phyloP scores from a whole-genome alignment of 1,140 invertebrate species.

The Chionoecetes opilio region DNA sequence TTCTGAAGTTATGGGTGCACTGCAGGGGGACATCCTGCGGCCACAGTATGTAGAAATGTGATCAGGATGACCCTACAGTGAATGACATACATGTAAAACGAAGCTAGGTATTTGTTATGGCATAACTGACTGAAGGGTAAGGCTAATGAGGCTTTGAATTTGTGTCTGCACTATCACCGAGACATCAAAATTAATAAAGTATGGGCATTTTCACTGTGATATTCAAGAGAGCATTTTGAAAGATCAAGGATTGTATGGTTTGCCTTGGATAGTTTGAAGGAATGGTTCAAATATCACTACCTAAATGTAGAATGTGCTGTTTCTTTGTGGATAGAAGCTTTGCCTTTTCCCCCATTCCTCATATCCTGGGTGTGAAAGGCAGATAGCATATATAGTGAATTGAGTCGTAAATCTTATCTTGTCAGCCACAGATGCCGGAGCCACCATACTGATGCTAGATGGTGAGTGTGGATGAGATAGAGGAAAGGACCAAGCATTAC shows the following conservation, averaged over 20 bases:
- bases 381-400: neutral
- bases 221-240: constrained; percentile 23
- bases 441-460: neutral
- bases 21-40: neutral
- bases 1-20: neutral
- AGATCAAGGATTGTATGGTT: constrained; percentile 35
- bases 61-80: neutral
- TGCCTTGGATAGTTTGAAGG: neutral
- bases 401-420: neutral
- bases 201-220: constrained; percentile 68
- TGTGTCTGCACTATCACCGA: neutral
- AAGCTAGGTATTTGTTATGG: neutral
- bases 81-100: neutral
- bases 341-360: neutral
- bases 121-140: neutral
- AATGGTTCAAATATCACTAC: neutral
- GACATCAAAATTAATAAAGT: constrained; percentile 18
- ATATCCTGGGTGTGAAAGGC: neutral
- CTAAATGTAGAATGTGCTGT: constrained; percentile 6
- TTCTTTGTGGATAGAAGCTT: neutral
- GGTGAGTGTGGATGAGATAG: constrained; percentile 36
- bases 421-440: neutral
- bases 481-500: constrained; percentile 52
- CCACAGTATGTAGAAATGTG: neutral
- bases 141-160: neutral